A percentile compares a stretch with the other conserved stretches of the same genome.
These are phyloP conservation scores for human (Homo sapiens) DNA, from an alignment of 2,113 vertebrate species.

Conservation along the genomic window GRCh38 chr12:56774001-56774500, in stretches of 20 bases:
- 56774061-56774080: slow-evolving; percentile 73
- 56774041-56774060: slow-evolving; percentile 79
- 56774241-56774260: not conserved
- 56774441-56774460: not conserved
- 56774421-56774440: not conserved
- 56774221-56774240: not conserved
- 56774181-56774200: not conserved
- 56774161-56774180: slow-evolving; percentile 48
- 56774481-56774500: too few relatives aligned
- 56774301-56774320: not conserved
- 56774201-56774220: not conserved
- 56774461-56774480: too few relatives aligned
- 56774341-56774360: not conserved
- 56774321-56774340: not conserved
- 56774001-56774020: slow-evolving; percentile 83
- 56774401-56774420: not conserved
- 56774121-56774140: slow-evolving; percentile 40
- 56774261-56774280: not conserved
- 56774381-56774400: not conserved
- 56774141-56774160: slow-evolving; percentile 23
- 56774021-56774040: slow-evolving; percentile 86
- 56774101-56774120: slow-evolving; percentile 47
- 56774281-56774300: not conserved
- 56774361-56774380: not conserved
- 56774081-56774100: slow-evolving; percentile 54